Base-by-base conservation (phyloP, 2,113 vertebrate species). In the Polyodon spathula region DNA sequence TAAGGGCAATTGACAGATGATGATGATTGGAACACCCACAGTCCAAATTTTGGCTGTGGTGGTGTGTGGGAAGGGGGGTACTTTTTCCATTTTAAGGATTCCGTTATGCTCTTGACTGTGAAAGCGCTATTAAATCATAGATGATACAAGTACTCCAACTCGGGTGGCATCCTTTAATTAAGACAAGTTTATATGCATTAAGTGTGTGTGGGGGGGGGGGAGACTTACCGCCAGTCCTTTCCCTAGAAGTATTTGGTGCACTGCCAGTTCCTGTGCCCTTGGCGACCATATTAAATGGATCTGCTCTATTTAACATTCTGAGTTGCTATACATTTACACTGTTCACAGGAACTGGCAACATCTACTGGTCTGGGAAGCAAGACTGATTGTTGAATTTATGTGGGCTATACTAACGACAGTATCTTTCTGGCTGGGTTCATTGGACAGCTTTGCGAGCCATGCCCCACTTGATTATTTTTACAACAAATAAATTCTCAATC, bases 1-100 rank as follows among this genome's bases (percentile, higher is more conserved):
- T 41, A 43, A 11, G 53, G 58, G 66, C 63, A 68, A 59, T 55
- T 68, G 54, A 68, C 58, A 42, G 56, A 14, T 4, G 27, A 27
- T 38, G 37, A 54, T 58, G 58, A 59, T 7, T 56, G 17, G 14
- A 58, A 37, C 54, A 58, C 14, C 51, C 43, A n/a, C n/a, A n/a
- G n/a, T n/a, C n/a, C n/a, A n/a, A n/a, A n/a, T n/a, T n/a, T n/a
- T n/a, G n/a, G n/a, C n/a, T n/a, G n/a, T n/a, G n/a, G n/a, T n/a
- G n/a, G n/a, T n/a, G n/a, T n/a, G n/a, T n/a, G n/a, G n/a, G n/a
- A n/a, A n/a, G n/a, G n/a, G n/a, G n/a, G n/a, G n/a, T n/a, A n/a
- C n/a, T n/a, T n/a, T n/a, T n/a, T n/a, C n/a, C n/a, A n/a, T n/a
- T n/a, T n/a, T n/a, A n/a, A n/a, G n/a, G n/a, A n/a, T n/a, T n/a